Evolutionary conservation across 2,113 vertebrate species (phyloP).

Genomic region (Lepidothrix coronata): DNA sequence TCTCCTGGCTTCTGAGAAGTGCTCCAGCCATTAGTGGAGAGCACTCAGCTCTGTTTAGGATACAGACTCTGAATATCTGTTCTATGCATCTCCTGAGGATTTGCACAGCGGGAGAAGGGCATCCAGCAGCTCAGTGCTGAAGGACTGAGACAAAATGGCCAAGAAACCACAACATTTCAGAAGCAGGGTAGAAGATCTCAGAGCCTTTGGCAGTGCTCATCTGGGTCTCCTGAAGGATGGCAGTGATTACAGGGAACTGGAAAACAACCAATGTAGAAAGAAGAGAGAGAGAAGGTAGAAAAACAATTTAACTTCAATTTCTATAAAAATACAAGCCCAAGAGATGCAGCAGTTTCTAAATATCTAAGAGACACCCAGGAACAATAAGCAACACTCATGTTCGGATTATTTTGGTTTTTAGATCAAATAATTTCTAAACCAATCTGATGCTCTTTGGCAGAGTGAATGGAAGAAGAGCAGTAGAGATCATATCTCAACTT

Average conservation of each 20-base stretch:
- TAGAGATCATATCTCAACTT: neutral
- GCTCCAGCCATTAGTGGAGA: neutral
- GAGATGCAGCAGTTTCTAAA: neutral
- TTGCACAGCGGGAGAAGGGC: neutral
- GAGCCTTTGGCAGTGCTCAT: neutral
- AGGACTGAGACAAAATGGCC: neutral
- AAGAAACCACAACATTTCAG: neutral
- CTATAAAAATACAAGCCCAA: neutral
- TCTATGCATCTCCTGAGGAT: neutral
- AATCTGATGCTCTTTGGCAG: neutral
- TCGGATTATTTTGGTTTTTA: neutral
- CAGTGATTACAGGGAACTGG: neutral
- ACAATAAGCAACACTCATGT: neutral
- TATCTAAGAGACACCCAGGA: neutral
- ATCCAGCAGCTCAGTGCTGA: neutral
- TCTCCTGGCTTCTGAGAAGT: neutral
- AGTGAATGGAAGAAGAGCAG: neutral
- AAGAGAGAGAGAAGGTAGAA: neutral
- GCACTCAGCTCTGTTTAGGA: neutral
- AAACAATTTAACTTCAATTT: neutral
- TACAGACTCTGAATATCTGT: neutral
- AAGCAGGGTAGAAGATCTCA: neutral
- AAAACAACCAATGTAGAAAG: neutral
- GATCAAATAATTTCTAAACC: neutral
- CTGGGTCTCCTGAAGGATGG: neutral